Evolutionary conservation across 2,888 invertebrate genomes (phyloP).

Genomic region (Euplagia quadripunctaria): DNA sequence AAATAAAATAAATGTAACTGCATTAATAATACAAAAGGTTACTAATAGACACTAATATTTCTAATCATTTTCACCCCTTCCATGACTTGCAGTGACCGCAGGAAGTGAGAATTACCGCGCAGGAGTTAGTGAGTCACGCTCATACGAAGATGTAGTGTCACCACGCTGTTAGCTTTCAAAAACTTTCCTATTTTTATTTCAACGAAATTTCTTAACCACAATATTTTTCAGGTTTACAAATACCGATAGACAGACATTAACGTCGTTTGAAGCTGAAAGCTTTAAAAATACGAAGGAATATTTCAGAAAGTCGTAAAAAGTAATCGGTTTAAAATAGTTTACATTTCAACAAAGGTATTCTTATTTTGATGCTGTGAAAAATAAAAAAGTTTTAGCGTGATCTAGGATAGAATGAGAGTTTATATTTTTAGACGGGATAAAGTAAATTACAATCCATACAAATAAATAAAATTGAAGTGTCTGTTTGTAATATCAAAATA

Average conservation of each 20-base stretch:
- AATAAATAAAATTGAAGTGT: too few species aligned
- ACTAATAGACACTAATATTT: conserved; percentile 65
- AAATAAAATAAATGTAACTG: conserved; percentile 44
- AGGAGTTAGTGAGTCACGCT: conserved; percentile 60
- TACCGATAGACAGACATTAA: conserved; percentile 1
- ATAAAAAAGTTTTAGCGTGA: not conserved
- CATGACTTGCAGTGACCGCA: conserved; percentile 70
- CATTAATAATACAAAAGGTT: conserved; percentile 61
- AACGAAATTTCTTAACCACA: not conserved
- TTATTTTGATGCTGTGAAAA: not conserved
- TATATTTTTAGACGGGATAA: not conserved
- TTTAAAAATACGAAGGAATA: conserved; percentile 14
- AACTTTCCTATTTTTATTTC: not conserved
- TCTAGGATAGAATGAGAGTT: not conserved
- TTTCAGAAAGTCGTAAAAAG: conserved; percentile 12
- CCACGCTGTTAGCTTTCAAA: conserved; percentile 4
- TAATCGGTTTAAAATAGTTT: conserved; percentile 10
- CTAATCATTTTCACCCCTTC: conserved; percentile 54
- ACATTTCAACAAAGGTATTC: conserved; percentile 12
- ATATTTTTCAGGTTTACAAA: conserved; percentile 4
- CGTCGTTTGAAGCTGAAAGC: conserved; percentile 7
- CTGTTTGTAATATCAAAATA: too few species aligned
- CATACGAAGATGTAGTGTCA: conserved; percentile 18
- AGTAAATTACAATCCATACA: too few species aligned
- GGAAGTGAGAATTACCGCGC: conserved; percentile 62